Conservation (phyloP, 2,797 vertebrate genomes). For the Cygnus olor region DNA sequence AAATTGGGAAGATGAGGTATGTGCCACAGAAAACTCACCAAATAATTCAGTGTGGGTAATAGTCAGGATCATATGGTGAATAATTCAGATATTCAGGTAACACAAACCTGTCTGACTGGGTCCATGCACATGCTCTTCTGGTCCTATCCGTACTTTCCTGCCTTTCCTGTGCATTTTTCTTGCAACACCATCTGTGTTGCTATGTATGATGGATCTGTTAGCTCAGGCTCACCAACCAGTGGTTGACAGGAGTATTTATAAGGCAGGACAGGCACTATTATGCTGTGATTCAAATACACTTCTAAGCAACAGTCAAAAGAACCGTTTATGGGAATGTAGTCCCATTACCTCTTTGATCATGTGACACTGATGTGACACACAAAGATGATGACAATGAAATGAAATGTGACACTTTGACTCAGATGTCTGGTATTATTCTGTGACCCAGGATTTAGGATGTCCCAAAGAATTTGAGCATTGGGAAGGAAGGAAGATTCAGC, state of each 20-base stretch:
- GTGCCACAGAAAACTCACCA: neutral
- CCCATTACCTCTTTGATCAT: neutral
- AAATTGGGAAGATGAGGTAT: neutral
- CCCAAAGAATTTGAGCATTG: neutral
- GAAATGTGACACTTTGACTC: neutral
- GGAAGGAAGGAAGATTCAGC: neutral
- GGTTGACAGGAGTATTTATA: neutral
- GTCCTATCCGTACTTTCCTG: neutral
- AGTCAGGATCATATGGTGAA: neutral
- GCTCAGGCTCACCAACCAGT: neutral
- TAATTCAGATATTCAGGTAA: neutral
- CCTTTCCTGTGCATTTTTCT: neutral
- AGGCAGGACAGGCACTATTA: neutral
- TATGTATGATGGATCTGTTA: neutral
- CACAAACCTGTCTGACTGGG: neutral
- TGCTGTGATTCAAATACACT: neutral
- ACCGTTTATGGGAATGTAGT: neutral
- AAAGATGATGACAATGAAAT: neutral
- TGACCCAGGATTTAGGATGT: neutral
- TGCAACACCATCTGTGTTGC: neutral
- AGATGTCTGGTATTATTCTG: neutral
- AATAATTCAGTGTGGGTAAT: neutral
- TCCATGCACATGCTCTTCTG: neutral
- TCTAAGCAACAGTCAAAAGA: neutral
- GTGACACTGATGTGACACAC: neutral